Conservation (phyloP, 2,888 invertebrate species). For the Cepaea hortensis region DNA sequence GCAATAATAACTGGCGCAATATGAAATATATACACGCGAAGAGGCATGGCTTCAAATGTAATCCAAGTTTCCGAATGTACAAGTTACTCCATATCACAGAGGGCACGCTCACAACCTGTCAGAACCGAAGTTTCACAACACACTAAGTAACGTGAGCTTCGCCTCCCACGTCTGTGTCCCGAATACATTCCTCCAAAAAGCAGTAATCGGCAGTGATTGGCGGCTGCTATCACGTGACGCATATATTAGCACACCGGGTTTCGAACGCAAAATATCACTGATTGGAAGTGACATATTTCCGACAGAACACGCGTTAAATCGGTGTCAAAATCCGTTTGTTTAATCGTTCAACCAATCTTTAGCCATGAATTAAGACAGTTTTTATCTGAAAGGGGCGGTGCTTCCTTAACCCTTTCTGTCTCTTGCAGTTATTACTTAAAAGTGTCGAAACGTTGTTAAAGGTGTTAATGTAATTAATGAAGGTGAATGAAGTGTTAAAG, state of each 20-base stretch:
- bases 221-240: conserved; percentile 57
- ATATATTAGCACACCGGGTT: conserved; percentile 61
- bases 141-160: conserved; percentile 55
- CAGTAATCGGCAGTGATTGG: conserved; percentile 59
- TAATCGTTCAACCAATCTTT: conserved; percentile 49
- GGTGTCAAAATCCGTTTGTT: conserved; percentile 53
- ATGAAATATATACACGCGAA: neutral
- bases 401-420: neutral
- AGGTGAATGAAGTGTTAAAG: too few relatives aligned
- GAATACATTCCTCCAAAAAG: conserved; percentile 60
- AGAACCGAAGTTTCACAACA: conserved; percentile 45
- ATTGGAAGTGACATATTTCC: conserved; percentile 55
- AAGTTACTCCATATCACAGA: conserved; percentile 43
- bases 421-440: too few relatives aligned
- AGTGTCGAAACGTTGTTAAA: too few relatives aligned
- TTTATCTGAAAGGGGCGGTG: conserved; percentile 35
- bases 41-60: conserved; percentile 14
- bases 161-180: conserved; percentile 60
- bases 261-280: conserved; percentile 55
- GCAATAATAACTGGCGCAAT: conserved; percentile 5
- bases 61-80: conserved; percentile 45
- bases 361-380: conserved; percentile 39
- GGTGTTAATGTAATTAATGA: too few relatives aligned
- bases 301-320: conserved; percentile 48
- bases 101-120: conserved; percentile 35